Evolutionary conservation across 2,113 vertebrate genomes (phyloP), one percentile per base, ranked within the genome.

Genomic region (Glareola pratincola): DNA sequence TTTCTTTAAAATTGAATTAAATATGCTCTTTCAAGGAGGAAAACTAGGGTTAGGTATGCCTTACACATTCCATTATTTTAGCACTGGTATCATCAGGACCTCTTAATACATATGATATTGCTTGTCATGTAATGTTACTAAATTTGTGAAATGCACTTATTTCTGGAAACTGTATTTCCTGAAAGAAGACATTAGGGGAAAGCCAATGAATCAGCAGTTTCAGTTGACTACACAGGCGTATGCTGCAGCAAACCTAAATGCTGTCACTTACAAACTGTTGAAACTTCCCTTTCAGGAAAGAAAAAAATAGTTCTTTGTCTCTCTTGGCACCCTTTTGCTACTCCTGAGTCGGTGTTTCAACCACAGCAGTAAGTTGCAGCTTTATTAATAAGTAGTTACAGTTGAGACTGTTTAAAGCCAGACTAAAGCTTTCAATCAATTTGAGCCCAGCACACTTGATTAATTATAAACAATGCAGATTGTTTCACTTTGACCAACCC

Each of bases 401-500:
- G 30, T 43, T 79, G 37, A 66, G 63, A 66, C 30, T 79, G 37
- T 34, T 66, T 66, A 66, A 43, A 79, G 30, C 37, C n/a, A 9
- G 32, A n/a, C 60, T 79, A 50, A 51, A 53, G 37, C 41, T 67
- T 36, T 67, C 62, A 29, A 39, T 36, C 32, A 30, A 15, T 67
- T 67, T 30, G 23, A 85, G 34, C 27, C 34, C 43, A 54, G 68
- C 77, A 86, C 59, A 53, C 64, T 87, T 64, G 64, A 89, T 71
- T 94, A 81, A 81, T 87, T 95, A 75, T 36, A 90, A 96, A 90
- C 73, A 81, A 54, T 78, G 62, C 16, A 81, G 23, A 81, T 79
- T 89, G 64, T 94, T 96, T 87, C 39, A 32, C 34, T 89, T 84
- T 18, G 74, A 87, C 73, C 51, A 85, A 12, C 15, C 9, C 20